Evolutionary conservation across 2,888 invertebrate species (phyloP).

Genomic region (Sminthurinus aureus): DNA sequence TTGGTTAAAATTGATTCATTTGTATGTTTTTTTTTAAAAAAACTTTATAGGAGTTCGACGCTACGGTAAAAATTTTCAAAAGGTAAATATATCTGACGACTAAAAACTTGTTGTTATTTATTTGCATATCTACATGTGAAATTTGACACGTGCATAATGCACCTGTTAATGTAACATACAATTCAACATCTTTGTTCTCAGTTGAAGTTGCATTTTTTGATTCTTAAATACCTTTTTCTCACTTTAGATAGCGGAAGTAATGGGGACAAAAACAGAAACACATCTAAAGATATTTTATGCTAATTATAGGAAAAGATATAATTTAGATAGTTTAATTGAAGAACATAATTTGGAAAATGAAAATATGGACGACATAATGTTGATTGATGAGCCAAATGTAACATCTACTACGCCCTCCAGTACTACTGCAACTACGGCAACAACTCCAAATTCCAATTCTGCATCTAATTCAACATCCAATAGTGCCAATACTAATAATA

Average conservation of each 20-base stretch:
- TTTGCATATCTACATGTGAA: too few relatives aligned
- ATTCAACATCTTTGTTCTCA: too few relatives aligned
- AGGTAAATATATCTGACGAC: constrained; percentile 61
- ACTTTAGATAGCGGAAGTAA: constrained; percentile 80
- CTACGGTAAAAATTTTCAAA: constrained; percentile 83
- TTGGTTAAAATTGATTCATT: not conserved
- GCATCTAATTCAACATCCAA: not conserved
- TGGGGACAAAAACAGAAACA: constrained; percentile 92
- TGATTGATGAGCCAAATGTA: constrained; percentile 30
- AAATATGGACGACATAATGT: constrained; percentile 25
- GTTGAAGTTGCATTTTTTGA: too few relatives aligned
- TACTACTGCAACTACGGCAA: constrained; percentile 12
- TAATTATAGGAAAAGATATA: constrained; percentile 87
- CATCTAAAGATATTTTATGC: constrained; percentile 73
- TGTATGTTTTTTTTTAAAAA: too few relatives aligned
- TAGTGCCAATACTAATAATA: constrained; percentile 11
- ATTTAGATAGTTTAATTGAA: constrained; percentile 83
- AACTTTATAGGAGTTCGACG: constrained; percentile 69
- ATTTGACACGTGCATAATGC: too few relatives aligned
- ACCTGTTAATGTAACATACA: too few relatives aligned
- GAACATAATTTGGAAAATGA: constrained; percentile 78
- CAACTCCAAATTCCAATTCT: not conserved
- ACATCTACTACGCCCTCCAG: not conserved
- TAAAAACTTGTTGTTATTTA: too few relatives aligned
- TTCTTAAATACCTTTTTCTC: too few relatives aligned